A percentile compares a stretch with the other conserved stretches of the same genome.
phyloP scores from a whole-genome alignment of 2,113 vertebrate genomes.

The Galemys pyrenaicus region DNA sequence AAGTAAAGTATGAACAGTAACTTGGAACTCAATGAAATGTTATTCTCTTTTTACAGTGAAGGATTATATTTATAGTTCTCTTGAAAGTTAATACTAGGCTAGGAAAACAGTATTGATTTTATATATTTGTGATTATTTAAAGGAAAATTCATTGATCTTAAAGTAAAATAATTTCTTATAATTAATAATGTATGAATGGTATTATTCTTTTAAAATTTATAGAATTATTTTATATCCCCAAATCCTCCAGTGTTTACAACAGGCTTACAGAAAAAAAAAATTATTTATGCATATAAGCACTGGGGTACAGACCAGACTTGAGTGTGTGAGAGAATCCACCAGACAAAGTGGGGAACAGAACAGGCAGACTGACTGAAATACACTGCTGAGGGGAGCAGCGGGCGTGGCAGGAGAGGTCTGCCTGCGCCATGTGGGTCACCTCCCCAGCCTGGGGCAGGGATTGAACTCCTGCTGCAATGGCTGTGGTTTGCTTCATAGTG shows the following conservation, averaged over 20 bases:
- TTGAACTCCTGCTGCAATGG: no score
- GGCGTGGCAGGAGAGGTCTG: no score
- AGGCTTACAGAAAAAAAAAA: background rate
- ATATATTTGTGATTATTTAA: background rate
- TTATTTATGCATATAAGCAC: no score
- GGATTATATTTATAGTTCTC: background rate
- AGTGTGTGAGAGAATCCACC: no score
- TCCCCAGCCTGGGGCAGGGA: no score
- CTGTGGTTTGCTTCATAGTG: no score
- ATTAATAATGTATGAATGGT: background rate
- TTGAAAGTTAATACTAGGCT: background rate
- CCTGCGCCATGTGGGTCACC: no score
- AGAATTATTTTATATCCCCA: background rate
- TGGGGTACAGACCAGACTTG: no score
- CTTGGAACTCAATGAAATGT: conserved; percentile 10
- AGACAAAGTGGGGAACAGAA: no score
- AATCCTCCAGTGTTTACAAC: background rate
- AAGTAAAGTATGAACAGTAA: background rate
- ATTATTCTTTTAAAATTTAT: background rate
- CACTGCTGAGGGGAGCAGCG: no score
- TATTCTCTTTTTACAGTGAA: conserved; percentile 6
- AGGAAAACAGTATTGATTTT: conserved; percentile 1
- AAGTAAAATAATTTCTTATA: background rate
- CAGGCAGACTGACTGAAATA: no score
- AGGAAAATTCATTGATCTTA: conserved; percentile 10